Evolutionary conservation across 2,113 vertebrate species (phyloP).

Genomic region (Channa argus): DNA sequence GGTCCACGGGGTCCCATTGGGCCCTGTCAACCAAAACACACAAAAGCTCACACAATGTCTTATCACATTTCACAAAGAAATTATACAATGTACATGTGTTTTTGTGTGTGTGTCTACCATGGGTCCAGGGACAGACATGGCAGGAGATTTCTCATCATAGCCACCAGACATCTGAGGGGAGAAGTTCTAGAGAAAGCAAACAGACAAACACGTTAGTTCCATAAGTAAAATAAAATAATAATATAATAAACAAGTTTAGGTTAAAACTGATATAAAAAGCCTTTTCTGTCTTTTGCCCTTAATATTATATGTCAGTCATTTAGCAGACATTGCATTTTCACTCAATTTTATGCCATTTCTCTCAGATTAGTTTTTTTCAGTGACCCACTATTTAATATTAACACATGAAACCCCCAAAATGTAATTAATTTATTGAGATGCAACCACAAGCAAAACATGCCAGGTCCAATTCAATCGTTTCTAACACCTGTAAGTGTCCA

Average conservation of each 20-base stretch:
- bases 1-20: constrained; percentile 95
- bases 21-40: constrained; percentile 83
- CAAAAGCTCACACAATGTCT: constrained; percentile 17
- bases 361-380: too few relatives aligned
- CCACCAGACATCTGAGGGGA: constrained; percentile 94
- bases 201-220: background rate
- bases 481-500: too few relatives aligned
- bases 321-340: too few relatives aligned
- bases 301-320: too few relatives aligned
- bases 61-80: background rate
- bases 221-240: background rate
- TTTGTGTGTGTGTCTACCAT: constrained; percentile 83
- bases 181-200: constrained; percentile 88
- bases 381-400: too few relatives aligned
- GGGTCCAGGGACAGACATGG: constrained; percentile 89
- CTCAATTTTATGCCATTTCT: too few relatives aligned
- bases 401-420: too few relatives aligned
- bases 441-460: too few relatives aligned
- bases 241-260: background rate
- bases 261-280: too few relatives aligned
- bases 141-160: constrained; percentile 91
- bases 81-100: background rate
- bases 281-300: too few relatives aligned
- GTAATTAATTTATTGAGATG: too few relatives aligned
- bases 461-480: too few relatives aligned